These are phyloP conservation scores for Basileuterus tristriatus DNA, from an alignment of 2,797 vertebrate species.

Conservation along the genomic window DNA sequence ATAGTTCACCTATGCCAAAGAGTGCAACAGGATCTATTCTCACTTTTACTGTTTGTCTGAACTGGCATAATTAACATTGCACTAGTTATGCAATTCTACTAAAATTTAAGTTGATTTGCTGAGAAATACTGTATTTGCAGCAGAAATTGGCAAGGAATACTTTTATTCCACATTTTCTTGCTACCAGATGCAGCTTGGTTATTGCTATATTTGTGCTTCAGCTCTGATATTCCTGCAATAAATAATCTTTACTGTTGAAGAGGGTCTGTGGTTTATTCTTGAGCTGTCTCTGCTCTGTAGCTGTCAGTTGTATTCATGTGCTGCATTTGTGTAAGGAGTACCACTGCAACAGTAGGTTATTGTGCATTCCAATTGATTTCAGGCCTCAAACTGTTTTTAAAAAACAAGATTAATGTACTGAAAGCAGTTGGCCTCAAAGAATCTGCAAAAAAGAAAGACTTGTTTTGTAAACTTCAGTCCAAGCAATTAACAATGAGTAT, in stretches of 20 bases:
- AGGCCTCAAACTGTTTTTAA: not conserved
- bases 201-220: not conserved
- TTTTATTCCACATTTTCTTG: not conserved
- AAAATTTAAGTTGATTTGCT: not conserved
- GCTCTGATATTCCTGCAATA: not conserved
- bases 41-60: not conserved
- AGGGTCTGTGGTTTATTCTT: not conserved
- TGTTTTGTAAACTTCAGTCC: constrained; percentile 73
- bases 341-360: not conserved
- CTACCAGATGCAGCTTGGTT: not conserved
- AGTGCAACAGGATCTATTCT: not conserved
- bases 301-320: not conserved
- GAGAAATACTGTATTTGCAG: constrained; percentile 2
- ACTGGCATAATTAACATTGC: not conserved
- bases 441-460: constrained; percentile 40
- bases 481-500: constrained; percentile 81
- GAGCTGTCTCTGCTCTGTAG: not conserved
- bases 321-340: not conserved
- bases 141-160: not conserved
- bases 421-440: constrained; percentile 77
- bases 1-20: not conserved
- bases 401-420: constrained; percentile 81
- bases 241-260: not conserved
- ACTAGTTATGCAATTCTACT: not conserved
- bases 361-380: not conserved